Conservation (phyloP, 1,140 invertebrate genomes). For the Fopius arisanus region DNA sequence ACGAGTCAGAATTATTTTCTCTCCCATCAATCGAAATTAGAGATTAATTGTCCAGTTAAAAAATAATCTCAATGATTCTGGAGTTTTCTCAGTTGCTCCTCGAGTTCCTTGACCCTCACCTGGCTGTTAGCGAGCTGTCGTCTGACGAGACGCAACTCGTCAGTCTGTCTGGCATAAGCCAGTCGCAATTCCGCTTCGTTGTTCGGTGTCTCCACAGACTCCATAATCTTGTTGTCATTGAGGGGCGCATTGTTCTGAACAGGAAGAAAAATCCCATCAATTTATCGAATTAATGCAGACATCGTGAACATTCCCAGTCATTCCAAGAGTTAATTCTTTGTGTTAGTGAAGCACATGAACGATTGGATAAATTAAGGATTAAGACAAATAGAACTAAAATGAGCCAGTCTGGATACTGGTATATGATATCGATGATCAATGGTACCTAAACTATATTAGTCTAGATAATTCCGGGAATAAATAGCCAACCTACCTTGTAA, state of each 20-base stretch:
- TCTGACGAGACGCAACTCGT: constrained; percentile 77
- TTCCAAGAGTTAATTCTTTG: neutral
- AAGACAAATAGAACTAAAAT: constrained; percentile 71
- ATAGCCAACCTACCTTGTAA: constrained; percentile 45
- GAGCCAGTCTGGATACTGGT: neutral
- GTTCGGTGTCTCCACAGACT: constrained; percentile 55
- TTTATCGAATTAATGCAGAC: neutral
- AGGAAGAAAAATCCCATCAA: constrained; percentile 16
- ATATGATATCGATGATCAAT: neutral
- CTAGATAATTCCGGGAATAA: constrained; percentile 27
- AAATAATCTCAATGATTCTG: constrained; percentile 51
- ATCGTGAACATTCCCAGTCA: neutral
- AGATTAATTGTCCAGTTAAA: neutral
- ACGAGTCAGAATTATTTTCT: neutral
- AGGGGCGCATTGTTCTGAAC: constrained; percentile 50
- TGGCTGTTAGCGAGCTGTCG: constrained; percentile 80
- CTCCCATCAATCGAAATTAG: neutral
- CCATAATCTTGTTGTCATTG: constrained; percentile 57
- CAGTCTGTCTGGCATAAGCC: constrained; percentile 78
- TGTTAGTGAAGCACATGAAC: neutral
- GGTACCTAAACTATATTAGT: neutral
- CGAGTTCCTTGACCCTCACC: constrained; percentile 78
- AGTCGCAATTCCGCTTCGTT: constrained; percentile 71
- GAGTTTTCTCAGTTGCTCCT: constrained; percentile 74
- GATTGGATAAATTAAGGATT: neutral